Conservation (phyloP, 2,888 invertebrate genomes). For the Pristionchus entomophagus region DNA sequence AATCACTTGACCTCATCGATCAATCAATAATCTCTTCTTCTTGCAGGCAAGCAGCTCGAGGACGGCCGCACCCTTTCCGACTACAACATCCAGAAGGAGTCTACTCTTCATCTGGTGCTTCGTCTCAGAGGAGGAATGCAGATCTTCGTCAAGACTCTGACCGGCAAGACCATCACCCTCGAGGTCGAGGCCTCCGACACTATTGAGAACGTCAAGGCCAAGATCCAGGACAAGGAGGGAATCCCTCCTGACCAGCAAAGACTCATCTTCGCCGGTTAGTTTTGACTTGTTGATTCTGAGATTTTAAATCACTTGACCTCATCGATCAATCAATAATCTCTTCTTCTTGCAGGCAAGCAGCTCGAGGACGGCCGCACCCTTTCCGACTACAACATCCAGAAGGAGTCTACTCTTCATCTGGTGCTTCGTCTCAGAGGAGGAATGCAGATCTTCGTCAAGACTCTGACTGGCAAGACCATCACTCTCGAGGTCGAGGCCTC, state of each 20-base stretch:
- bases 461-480: conserved; percentile 89
- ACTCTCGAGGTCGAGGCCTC: conserved; percentile 73
- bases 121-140: conserved; percentile 81
- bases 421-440: conserved; percentile 50
- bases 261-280: conserved; percentile 69
- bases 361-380: conserved; percentile 66
- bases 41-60: conserved; percentile 61
- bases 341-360: conserved; percentile 58
- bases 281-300: too few relatives aligned
- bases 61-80: conserved; percentile 56
- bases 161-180: conserved; percentile 85
- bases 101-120: conserved; percentile 51
- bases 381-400: conserved; percentile 68
- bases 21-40: too few relatives aligned
- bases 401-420: conserved; percentile 60
- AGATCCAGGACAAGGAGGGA: conserved; percentile 74
- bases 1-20: too few relatives aligned
- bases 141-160: conserved; percentile 95
- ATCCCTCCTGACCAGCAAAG: conserved; percentile 74
- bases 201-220: conserved; percentile 74
- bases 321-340: too few relatives aligned
- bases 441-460: conserved; percentile 98
- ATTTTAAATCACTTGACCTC: too few relatives aligned
- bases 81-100: conserved; percentile 66
- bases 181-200: conserved; percentile 74